phyloP scores from a whole-genome alignment of 2,113 vertebrate genomes.

The Parus major region DNA sequence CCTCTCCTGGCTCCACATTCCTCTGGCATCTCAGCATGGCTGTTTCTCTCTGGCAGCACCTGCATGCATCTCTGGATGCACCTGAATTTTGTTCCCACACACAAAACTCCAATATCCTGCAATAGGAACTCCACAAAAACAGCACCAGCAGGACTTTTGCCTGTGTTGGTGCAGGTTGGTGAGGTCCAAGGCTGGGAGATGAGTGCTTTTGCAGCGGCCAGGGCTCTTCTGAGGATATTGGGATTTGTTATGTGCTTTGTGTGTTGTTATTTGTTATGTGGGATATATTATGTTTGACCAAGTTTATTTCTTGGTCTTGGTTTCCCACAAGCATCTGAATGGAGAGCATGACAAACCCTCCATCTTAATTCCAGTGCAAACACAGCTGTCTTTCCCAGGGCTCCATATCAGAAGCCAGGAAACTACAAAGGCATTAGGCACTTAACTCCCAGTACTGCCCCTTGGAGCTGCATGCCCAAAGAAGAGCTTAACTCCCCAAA shows the following conservation, averaged over 20 bases:
- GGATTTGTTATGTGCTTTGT: background rate
- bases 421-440: background rate
- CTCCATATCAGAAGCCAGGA: background rate
- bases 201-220: background rate
- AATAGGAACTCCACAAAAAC: background rate
- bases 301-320: background rate
- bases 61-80: background rate
- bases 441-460: background rate
- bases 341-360: background rate
- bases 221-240: background rate
- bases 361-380: conserved; percentile 10
- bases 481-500: background rate
- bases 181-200: background rate
- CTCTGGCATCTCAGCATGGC: background rate
- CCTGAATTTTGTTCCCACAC: background rate
- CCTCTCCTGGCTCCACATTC: fast-evolving
- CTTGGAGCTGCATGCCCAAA: background rate
- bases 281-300: too few relatives aligned
- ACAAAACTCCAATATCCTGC: background rate
- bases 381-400: background rate
- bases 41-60: background rate
- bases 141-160: background rate
- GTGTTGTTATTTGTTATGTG: too few relatives aligned
- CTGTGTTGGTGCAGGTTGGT: background rate
- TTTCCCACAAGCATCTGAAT: background rate